phyloP scores from a whole-genome alignment of 1,140 invertebrate species.

The Drosophila mayri region DNA sequence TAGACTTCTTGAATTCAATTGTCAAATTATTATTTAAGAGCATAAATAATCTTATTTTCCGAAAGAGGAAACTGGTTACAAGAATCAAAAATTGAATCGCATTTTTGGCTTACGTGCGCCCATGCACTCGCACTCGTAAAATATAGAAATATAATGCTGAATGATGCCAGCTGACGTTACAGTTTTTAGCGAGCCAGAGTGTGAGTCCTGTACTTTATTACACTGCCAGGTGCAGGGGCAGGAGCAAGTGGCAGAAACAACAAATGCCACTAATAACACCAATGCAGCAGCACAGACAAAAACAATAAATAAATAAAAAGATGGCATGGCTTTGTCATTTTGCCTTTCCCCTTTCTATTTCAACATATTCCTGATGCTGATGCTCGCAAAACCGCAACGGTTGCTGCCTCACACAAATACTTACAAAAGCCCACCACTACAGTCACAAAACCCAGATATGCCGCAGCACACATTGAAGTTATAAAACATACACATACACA shows the following conservation, averaged over 20 bases:
- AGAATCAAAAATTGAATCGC: conserved; percentile 40
- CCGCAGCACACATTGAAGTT: conserved; percentile 61
- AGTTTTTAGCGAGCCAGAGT: conserved; percentile 31
- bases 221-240: conserved; percentile 26
- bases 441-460: conserved; percentile 4
- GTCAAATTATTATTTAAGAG: not conserved
- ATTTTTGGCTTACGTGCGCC: conserved; percentile 36
- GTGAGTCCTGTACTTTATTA: conserved; percentile 73
- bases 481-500: conserved; percentile 52
- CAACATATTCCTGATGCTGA: conserved; percentile 43
- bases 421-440: conserved; percentile 2
- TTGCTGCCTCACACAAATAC: conserved; percentile 7
- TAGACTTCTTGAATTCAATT: not conserved
- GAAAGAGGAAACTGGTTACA: not conserved
- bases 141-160: conserved; percentile 71
- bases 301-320: conserved; percentile 83
- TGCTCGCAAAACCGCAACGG: conserved; percentile 76
- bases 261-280: conserved; percentile 74
- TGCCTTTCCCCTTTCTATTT: conserved; percentile 58
- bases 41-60: not conserved
- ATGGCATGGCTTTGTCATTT: conserved; percentile 73
- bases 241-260: conserved; percentile 22
- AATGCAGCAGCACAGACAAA: conserved; percentile 81
- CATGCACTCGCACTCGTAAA: conserved; percentile 36
- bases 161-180: conserved; percentile 73